phyloP scores from a whole-genome alignment of 2,797 vertebrate species.

The Xiphorhynchus erythropygius region DNA sequence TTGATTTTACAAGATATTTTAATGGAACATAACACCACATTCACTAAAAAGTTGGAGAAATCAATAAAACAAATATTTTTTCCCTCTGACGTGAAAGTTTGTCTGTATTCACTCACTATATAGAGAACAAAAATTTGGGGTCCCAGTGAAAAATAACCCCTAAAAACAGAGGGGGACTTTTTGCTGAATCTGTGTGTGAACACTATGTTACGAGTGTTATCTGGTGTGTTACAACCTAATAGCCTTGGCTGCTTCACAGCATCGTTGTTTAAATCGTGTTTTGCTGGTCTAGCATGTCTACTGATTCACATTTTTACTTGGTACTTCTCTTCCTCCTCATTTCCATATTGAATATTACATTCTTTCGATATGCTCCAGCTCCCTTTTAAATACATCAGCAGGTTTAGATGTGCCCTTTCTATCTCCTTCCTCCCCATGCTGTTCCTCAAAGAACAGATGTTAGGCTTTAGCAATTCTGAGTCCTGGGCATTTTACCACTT shows the following conservation, averaged over 20 bases:
- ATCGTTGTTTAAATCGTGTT: not conserved
- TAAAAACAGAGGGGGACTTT: not conserved
- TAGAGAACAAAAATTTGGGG: not conserved
- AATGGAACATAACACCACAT: not conserved
- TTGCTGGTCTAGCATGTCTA: not conserved
- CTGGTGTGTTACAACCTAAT: accelerated
- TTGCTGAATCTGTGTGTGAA: not conserved
- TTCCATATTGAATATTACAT: not conserved
- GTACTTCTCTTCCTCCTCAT: not conserved
- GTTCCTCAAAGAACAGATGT: constrained; percentile 33
- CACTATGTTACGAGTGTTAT: accelerated
- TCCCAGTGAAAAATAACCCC: not conserved
- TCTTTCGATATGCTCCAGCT: not conserved
- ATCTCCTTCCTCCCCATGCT: not conserved
- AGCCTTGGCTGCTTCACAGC: not conserved
- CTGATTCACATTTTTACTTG: not conserved
- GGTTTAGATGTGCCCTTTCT: not conserved
- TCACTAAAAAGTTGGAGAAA: not conserved
- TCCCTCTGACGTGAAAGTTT: not conserved
- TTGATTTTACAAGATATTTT: not conserved
- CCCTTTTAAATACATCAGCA: not conserved
- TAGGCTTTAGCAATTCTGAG: not conserved
- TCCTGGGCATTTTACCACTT: not conserved
- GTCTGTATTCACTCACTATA: not conserved
- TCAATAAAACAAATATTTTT: not conserved